These are phyloP conservation scores for Tragelaphus strepsiceros DNA, from an alignment of 2,113 vertebrate genomes.

Conservation along the genomic window DNA sequence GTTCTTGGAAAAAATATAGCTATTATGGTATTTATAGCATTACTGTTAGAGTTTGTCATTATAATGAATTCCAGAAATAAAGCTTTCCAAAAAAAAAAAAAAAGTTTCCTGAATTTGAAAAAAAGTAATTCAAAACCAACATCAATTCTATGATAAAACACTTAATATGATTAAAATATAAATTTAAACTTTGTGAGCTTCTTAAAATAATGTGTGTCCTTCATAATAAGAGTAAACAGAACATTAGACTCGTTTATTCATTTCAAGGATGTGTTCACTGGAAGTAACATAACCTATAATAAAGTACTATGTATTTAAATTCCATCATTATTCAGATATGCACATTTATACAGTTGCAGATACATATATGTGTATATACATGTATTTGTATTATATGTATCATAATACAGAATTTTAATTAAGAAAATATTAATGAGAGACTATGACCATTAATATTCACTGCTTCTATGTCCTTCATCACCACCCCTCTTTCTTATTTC, in stretches of 20 bases:
- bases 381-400: not conserved
- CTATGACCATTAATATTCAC: not conserved
- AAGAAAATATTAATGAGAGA: not conserved
- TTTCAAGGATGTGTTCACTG: not conserved
- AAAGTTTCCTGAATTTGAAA: not conserved
- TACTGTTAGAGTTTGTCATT: not conserved
- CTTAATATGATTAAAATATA: not conserved
- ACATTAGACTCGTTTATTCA: not conserved
- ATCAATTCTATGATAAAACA: not conserved
- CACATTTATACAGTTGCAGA: not conserved
- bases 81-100: not conserved
- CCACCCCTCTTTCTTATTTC: not conserved
- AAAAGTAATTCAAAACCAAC: not conserved
- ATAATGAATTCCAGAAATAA: not conserved
- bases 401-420: not conserved
- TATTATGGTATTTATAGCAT: not conserved
- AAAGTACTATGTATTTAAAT: not conserved
- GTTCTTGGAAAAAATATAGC: not conserved
- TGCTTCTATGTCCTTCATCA: not conserved
- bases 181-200: not conserved
- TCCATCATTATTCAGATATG: not conserved
- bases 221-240: not conserved
- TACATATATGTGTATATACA: not conserved
- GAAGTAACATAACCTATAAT: not conserved
- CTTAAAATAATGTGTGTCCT: not conserved